Conservation (phyloP, 2,888 invertebrate genomes). For the Volucella inflata region DNA sequence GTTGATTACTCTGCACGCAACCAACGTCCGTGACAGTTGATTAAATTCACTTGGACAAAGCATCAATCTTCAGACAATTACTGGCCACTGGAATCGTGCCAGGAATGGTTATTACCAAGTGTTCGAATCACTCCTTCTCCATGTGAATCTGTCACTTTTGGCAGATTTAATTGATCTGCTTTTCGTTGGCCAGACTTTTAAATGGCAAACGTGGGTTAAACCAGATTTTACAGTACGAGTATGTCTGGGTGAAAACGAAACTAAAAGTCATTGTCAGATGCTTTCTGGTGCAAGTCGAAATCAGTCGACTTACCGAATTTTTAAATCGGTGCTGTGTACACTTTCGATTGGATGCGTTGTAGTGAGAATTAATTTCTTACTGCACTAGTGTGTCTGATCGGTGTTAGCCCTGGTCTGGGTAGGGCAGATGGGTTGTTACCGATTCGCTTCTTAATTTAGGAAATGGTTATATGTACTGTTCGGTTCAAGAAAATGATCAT, state of each 20-base stretch:
- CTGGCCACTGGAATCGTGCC: conserved; percentile 37
- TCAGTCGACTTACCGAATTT: neutral
- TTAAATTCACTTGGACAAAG: conserved; percentile 37
- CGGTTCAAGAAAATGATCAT: no score
- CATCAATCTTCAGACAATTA: conserved; percentile 20
- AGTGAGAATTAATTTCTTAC: neutral
- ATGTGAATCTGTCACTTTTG: conserved; percentile 28
- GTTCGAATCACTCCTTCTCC: neutral
- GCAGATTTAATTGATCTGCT: conserved; percentile 53
- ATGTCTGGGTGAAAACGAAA: conserved; percentile 45
- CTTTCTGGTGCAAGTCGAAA: conserved; percentile 29
- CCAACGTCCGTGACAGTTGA: conserved; percentile 30
- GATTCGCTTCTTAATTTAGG: no score
- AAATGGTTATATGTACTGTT: no score
- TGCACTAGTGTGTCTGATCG: no score
- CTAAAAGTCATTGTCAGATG: conserved; percentile 18
- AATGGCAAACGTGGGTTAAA: conserved; percentile 8
- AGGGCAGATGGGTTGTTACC: no score
- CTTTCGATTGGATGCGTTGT: neutral
- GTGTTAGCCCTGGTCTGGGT: no score
- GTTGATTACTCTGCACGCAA: conserved; percentile 27
- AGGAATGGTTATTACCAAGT: conserved; percentile 28
- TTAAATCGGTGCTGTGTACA: neutral
- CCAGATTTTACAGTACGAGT: conserved; percentile 32
- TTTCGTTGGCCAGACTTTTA: neutral